These are phyloP conservation scores for Pseudomugil tenellus DNA, from an alignment of 2,797 vertebrate species.

Conservation along the genomic window DNA sequence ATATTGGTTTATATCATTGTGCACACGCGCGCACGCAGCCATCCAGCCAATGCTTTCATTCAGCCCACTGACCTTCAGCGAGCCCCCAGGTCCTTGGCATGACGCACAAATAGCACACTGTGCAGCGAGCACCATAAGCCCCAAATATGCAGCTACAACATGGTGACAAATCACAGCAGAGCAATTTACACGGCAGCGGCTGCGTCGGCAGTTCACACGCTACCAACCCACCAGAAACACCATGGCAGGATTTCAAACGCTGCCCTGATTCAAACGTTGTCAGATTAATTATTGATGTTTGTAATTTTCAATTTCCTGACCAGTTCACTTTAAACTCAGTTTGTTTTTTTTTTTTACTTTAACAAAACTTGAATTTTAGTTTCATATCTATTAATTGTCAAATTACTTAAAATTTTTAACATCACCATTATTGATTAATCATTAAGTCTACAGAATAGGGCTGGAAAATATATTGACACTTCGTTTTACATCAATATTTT, in stretches of 20 bases:
- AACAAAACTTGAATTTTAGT: background rate
- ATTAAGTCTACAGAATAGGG: background rate
- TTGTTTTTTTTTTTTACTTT: background rate
- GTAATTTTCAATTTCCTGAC: background rate
- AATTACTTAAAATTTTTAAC: background rate
- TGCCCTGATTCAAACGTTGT: constrained; percentile 3
- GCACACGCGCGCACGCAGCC: constrained; percentile 24
- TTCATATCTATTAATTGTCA: background rate
- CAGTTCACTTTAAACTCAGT: background rate
- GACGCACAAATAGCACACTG: constrained; percentile 72
- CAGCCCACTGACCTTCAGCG: constrained; percentile 79
- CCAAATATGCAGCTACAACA: constrained; percentile 38
- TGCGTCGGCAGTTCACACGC: constrained; percentile 14
- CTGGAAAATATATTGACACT: background rate
- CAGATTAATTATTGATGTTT: background rate
- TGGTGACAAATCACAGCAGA: constrained; percentile 40
- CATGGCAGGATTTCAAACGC: constrained; percentile 15
- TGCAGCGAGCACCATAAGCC: constrained; percentile 39
- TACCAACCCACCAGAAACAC: constrained; percentile 14
- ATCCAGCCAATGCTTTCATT: constrained; percentile 48
- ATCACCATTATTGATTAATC: background rate
- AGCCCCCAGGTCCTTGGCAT: constrained; percentile 71
- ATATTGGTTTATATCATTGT: constrained; percentile 76
- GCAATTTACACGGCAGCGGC: background rate
- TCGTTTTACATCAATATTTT: background rate